Evolutionary conservation across 1,140 invertebrate genomes (phyloP).

Genomic region (Calliopsis andreniformis): DNA sequence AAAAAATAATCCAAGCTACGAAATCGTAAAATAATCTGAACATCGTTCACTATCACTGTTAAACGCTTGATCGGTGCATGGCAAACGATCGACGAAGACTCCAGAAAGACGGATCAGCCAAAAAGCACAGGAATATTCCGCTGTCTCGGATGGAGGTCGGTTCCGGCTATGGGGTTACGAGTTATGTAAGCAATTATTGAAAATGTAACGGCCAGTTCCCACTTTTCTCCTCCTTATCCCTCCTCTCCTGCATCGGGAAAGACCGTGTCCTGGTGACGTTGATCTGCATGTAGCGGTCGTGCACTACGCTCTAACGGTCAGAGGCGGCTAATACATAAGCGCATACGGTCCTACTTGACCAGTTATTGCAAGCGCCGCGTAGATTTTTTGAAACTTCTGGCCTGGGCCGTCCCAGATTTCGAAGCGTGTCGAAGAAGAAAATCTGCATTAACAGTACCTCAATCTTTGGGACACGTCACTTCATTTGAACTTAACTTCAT

Average conservation of each 20-base stretch:
- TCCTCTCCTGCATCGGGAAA: slow-evolving; percentile 21
- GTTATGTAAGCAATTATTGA: slow-evolving; percentile 68
- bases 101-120: slow-evolving; percentile 9
- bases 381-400: neutral
- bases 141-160: slow-evolving; percentile 29
- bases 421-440: no score
- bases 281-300: slow-evolving; percentile 66
- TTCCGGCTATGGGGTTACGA: slow-evolving; percentile 35
- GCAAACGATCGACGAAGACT: slow-evolving; percentile 7
- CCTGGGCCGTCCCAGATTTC: neutral
- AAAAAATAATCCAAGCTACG: no score
- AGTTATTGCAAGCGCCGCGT: slow-evolving; percentile 21
- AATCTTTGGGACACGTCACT: no score
- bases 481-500: no score
- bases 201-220: slow-evolving; percentile 61
- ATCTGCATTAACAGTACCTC: no score
- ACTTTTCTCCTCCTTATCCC: slow-evolving; percentile 24
- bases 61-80: no score
- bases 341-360: slow-evolving; percentile 9
- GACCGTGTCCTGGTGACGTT: slow-evolving; percentile 54
- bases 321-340: slow-evolving; percentile 57
- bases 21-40: no score
- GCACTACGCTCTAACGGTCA: slow-evolving; percentile 67
- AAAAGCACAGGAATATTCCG: slow-evolving; percentile 42
- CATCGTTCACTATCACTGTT: no score